phyloP scores from a whole-genome alignment of 2,113 vertebrate species.

The Micromys minutus region DNA sequence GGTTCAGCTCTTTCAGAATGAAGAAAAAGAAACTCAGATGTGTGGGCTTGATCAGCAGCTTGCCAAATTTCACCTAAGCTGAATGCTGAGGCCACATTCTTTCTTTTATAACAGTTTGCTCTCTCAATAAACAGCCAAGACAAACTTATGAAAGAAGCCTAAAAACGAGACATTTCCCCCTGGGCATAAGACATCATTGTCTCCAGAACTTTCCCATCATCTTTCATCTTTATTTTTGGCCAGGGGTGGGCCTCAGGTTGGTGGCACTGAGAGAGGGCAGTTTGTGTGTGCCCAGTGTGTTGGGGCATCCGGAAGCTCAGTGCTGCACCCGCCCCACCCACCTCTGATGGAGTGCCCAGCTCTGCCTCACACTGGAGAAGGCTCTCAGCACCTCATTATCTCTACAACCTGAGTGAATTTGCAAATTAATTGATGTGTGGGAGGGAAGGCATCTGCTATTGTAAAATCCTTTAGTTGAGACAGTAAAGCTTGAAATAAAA shows the following conservation, averaged over 20 bases:
- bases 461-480: slow-evolving; percentile 81
- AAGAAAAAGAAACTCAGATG: slow-evolving; percentile 22
- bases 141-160: not conserved
- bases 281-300: not conserved
- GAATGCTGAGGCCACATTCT: slow-evolving; percentile 21
- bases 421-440: slow-evolving; percentile 89
- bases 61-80: slow-evolving; percentile 65
- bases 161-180: not conserved
- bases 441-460: slow-evolving; percentile 89
- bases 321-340: slow-evolving; percentile 81
- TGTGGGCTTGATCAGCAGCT: slow-evolving; percentile 55
- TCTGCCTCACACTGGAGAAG: slow-evolving; percentile 70
- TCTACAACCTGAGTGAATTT: slow-evolving; percentile 87
- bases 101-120: slow-evolving; percentile 48
- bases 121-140: not conserved
- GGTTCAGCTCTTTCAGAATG: slow-evolving; percentile 58
- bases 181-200: not conserved
- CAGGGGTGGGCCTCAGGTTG: not conserved
- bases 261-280: slow-evolving; percentile 34
- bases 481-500: slow-evolving; percentile 81
- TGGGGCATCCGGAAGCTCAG: slow-evolving; percentile 25
- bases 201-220: not conserved
- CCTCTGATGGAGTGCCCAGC: slow-evolving; percentile 73
- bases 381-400: slow-evolving; percentile 85
- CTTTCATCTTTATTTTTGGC: not conserved